A percentile compares a stretch with the other conserved stretches of the same genome.
Conservation (phyloP, 2,888 invertebrate species). For the Chymomyza procnemis region DNA sequence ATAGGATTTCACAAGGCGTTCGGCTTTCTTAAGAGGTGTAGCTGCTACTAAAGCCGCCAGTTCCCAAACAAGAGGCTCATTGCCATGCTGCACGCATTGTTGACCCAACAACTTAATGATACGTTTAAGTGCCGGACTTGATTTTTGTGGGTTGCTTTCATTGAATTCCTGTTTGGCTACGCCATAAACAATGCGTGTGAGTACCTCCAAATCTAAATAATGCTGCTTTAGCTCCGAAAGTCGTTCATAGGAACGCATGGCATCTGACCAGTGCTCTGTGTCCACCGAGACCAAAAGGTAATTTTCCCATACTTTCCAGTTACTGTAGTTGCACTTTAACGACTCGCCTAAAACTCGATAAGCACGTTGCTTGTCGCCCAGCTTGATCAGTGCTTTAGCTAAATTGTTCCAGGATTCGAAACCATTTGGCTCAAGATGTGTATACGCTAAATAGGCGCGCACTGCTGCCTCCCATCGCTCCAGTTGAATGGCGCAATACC, state of each 20-base stretch:
- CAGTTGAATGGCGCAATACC: slow-evolving; percentile 88
- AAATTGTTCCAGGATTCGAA: slow-evolving; percentile 99
- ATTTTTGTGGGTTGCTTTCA: slow-evolving; percentile 82
- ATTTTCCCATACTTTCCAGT: slow-evolving; percentile 97
- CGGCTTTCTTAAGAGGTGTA: slow-evolving; percentile 81
- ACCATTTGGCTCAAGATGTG: slow-evolving; percentile 90
- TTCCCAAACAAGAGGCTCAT: slow-evolving; percentile 88
- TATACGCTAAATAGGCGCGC: slow-evolving; percentile 90
- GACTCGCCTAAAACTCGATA: slow-evolving; percentile 92
- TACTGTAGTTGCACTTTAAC: slow-evolving; percentile 93
- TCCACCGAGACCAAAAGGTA: slow-evolving; percentile 92
- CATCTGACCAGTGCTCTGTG: slow-evolving; percentile 90
- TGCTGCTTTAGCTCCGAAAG: slow-evolving; percentile 91
- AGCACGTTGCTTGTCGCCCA: slow-evolving; percentile 91
- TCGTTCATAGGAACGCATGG: slow-evolving; percentile 90
- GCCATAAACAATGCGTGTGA: slow-evolving; percentile 85
- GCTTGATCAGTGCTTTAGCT: slow-evolving; percentile 93
- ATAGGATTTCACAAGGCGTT: slow-evolving; percentile 88
- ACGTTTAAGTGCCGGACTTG: slow-evolving; percentile 75
- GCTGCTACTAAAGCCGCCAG: slow-evolving; percentile 87
- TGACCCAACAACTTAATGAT: slow-evolving; percentile 73
- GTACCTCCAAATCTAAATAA: slow-evolving; percentile 87
- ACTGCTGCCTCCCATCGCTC: slow-evolving; percentile 91
- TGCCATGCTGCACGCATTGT: slow-evolving; percentile 80
- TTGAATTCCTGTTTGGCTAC: slow-evolving; percentile 84